These are phyloP conservation scores for Heterocephalus glaber DNA, from an alignment of 2,113 vertebrate species.

Conservation along the genomic window DNA sequence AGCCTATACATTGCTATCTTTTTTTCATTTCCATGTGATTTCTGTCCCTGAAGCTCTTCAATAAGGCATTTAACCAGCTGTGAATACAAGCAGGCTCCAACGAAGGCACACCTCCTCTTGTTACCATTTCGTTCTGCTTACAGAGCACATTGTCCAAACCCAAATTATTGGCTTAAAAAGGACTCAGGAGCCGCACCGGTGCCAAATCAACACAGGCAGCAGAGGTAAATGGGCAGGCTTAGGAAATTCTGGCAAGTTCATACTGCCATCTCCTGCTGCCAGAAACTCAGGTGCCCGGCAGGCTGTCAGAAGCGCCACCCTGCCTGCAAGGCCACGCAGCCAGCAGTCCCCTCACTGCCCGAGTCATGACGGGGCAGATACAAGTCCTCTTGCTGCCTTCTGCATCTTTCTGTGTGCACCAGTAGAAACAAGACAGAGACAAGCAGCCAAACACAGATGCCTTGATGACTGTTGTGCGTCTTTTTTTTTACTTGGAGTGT, in stretches of 20 bases:
- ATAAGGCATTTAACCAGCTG: background rate
- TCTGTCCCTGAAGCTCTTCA: background rate
- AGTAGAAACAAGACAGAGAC: background rate
- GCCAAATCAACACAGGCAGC: background rate
- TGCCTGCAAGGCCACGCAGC: rapidly evolving
- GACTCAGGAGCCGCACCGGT: background rate
- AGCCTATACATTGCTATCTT: background rate
- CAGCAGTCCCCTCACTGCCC: background rate
- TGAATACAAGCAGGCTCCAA: background rate
- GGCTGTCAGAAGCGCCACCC: rapidly evolving
- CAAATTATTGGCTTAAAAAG: background rate
- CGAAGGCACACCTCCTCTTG: background rate
- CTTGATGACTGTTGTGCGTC: background rate
- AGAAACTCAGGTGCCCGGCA: background rate
- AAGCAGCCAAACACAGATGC: background rate
- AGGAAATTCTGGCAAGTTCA: background rate
- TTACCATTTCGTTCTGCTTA: background rate
- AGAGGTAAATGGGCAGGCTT: background rate
- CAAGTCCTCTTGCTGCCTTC: background rate
- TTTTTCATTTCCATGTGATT: background rate
- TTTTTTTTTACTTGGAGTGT: background rate
- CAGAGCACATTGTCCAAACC: background rate
- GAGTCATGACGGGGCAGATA: background rate
- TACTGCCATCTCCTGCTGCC: background rate
- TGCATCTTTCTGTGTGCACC: background rate